Conservation (phyloP, 2,113 vertebrate species). For the Ciconia stormi region DNA sequence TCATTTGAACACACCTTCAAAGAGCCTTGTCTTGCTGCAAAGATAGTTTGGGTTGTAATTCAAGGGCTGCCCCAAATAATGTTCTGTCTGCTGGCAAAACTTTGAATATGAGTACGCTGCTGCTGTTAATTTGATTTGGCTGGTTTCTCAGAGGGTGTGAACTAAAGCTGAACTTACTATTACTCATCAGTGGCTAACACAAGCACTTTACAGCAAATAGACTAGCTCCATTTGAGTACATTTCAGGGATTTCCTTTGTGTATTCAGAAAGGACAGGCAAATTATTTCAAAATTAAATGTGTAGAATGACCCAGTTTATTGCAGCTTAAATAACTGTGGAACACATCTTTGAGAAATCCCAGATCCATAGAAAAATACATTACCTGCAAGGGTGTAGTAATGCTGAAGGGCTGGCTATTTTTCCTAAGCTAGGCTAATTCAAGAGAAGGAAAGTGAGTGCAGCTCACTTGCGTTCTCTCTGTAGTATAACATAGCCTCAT, state of each 20-base stretch:
- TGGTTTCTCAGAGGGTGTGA: slow-evolving; percentile 20
- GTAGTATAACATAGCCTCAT: neutral
- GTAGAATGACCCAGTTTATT: slow-evolving; percentile 49
- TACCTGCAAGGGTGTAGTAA: slow-evolving; percentile 32
- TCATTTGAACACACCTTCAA: neutral
- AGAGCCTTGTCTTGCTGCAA: neutral
- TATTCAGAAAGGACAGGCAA: slow-evolving; percentile 54
- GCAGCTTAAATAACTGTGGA: slow-evolving; percentile 42
- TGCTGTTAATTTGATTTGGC: slow-evolving; percentile 26
- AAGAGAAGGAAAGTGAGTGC: neutral
- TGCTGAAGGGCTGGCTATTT: slow-evolving; percentile 1
- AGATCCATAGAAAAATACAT: slow-evolving; percentile 30
- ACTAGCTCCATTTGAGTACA: neutral
- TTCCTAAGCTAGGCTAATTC: slow-evolving; percentile 10
- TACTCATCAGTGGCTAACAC: slow-evolving; percentile 31
- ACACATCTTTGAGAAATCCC: slow-evolving; percentile 34
- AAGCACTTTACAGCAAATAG: neutral
- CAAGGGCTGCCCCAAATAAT: neutral
- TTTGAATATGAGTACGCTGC: neutral
- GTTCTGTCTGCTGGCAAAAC: neutral
- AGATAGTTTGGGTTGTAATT: neutral
- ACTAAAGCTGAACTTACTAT: slow-evolving; percentile 39
- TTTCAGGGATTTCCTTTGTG: slow-evolving; percentile 38
- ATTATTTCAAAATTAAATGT: slow-evolving; percentile 57
- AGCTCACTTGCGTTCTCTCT: neutral